These are phyloP conservation scores for Hydrochoerus hydrochaeris DNA, from an alignment of 2,113 vertebrate species.

Conservation along the genomic window DNA sequence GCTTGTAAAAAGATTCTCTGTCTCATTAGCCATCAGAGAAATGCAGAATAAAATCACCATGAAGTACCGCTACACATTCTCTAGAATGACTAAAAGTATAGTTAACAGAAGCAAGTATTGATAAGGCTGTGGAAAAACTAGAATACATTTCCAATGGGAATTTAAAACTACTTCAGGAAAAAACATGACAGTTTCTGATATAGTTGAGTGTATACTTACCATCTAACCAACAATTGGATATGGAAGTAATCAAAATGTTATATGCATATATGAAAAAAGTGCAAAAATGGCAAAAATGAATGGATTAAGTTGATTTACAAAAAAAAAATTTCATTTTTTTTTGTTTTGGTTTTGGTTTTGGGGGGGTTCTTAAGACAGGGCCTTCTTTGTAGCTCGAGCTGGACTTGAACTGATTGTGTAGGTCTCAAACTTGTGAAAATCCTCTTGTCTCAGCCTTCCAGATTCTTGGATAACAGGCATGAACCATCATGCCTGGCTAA, in stretches of 20 bases:
- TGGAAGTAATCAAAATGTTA: neutral
- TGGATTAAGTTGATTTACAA: neutral
- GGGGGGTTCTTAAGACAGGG: neutral
- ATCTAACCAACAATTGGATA: neutral
- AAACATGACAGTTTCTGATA: neutral
- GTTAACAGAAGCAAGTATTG: neutral
- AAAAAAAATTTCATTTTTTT: neutral
- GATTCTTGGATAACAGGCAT: neutral
- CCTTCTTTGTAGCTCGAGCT: neutral
- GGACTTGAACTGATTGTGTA: neutral
- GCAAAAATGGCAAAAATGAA: neutral
- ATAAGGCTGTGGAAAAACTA: neutral
- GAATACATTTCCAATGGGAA: neutral
- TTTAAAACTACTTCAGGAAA: neutral
- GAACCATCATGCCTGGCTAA: neutral
- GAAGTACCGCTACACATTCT: neutral
- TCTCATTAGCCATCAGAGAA: neutral
- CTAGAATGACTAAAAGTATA: neutral
- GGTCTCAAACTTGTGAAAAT: neutral
- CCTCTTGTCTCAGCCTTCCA: neutral
- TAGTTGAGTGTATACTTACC: neutral
- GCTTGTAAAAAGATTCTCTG: neutral
- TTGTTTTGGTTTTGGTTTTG: neutral
- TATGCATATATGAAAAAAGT: neutral
- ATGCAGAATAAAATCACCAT: neutral